phyloP scores from a whole-genome alignment of 2,113 vertebrate genomes.

The Accipiter cooperii region DNA sequence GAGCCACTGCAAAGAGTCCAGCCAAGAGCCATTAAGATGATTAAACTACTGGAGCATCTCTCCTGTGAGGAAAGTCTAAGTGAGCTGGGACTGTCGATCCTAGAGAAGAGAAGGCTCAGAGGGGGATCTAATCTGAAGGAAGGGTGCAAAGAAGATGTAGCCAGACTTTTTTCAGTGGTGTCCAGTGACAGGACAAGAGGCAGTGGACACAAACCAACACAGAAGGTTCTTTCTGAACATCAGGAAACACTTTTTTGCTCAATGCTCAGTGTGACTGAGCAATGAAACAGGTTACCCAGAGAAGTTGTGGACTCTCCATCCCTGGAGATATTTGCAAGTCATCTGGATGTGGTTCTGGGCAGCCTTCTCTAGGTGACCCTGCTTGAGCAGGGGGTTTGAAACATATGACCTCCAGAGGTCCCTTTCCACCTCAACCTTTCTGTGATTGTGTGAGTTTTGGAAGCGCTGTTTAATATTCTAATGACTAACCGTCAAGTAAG shows the following conservation, averaged over 20 bases:
- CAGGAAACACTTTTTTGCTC: not conserved
- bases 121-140: not conserved
- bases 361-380: not conserved
- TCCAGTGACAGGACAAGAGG: not conserved
- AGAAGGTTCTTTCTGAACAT: not conserved
- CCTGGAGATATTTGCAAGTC: not conserved
- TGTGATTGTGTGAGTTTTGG: not conserved
- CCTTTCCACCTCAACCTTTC: not conserved
- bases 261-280: not conserved
- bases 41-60: not conserved
- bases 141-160: not conserved
- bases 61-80: not conserved
- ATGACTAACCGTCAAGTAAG: not conserved
- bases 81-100: not conserved
- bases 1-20: not conserved
- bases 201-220: not conserved
- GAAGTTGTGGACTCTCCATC: not conserved
- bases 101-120: not conserved
- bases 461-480: not conserved
- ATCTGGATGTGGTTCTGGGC: not conserved
- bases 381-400: not conserved
- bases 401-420: not conserved
- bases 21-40: not conserved
- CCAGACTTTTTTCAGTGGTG: not conserved
- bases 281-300: not conserved